These are phyloP conservation scores for Xerus inauris DNA, from an alignment of 2,113 vertebrate genomes.

Conservation along the genomic window DNA sequence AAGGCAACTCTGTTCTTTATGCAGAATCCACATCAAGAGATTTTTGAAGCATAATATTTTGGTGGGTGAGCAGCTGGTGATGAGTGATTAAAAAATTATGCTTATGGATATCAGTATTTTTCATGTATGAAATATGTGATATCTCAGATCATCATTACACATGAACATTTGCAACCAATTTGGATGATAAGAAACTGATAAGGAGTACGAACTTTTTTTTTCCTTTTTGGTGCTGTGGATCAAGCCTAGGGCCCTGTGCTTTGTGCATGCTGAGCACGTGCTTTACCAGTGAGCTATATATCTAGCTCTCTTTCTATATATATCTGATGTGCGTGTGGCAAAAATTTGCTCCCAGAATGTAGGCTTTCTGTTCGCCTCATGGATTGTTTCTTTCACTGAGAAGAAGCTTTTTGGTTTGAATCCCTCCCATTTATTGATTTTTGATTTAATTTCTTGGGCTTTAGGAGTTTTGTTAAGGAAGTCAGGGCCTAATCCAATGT, in stretches of 20 bases:
- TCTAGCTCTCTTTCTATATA: too few species aligned
- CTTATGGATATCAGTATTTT: not conserved
- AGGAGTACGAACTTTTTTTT: not conserved
- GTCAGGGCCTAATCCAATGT: too few species aligned
- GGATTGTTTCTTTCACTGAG: too few species aligned
- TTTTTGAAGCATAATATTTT: conserved; percentile 99
- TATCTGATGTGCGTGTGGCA: too few species aligned
- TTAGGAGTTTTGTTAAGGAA: too few species aligned
- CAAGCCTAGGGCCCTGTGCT: not conserved
- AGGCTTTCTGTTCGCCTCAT: too few species aligned
- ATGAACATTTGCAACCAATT: not conserved
- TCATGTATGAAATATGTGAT: not conserved
- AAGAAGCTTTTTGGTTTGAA: too few species aligned
- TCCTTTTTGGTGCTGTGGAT: too few species aligned
- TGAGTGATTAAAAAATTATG: not conserved
- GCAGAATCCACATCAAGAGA: conserved; percentile 99
- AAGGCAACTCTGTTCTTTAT: conserved; percentile 54
- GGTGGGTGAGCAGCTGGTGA: conserved; percentile 77
- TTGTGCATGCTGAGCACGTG: not conserved
- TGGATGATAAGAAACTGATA: not conserved
- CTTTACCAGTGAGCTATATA: not conserved
- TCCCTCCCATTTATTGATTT: too few species aligned
- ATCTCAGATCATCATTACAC: not conserved
- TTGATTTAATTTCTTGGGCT: too few species aligned
- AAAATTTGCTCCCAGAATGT: too few species aligned